Evolutionary conservation across 2,888 invertebrate species (phyloP).

Genomic region (Podabrus alpinus): DNA sequence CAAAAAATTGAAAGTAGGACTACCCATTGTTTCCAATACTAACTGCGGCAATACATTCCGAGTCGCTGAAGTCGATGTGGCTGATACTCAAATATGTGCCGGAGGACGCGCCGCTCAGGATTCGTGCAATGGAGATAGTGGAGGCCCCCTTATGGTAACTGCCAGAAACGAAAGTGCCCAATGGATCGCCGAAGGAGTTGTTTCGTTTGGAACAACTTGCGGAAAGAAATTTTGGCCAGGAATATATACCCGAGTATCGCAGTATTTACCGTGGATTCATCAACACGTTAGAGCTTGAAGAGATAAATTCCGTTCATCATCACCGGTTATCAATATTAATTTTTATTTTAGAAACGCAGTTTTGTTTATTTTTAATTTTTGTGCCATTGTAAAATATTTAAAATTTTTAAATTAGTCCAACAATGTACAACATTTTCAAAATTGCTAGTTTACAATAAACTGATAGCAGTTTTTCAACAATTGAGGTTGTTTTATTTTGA

Average conservation of each 20-base stretch:
- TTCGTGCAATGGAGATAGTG: slow-evolving; percentile 11
- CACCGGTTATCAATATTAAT: neutral
- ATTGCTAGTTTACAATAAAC: too few species aligned
- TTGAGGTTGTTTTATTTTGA: too few species aligned
- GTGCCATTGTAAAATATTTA: too few species aligned
- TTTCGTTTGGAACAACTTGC: neutral
- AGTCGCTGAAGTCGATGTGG: neutral
- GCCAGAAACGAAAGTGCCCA: neutral
- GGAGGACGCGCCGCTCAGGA: slow-evolving; percentile 48
- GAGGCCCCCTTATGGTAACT: slow-evolving; percentile 7
- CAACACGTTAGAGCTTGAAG: neutral
- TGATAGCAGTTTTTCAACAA: too few species aligned
- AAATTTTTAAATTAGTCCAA: too few species aligned
- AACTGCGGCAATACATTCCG: slow-evolving; percentile 45
- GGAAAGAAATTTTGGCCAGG: neutral
- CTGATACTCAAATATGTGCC: slow-evolving; percentile 9
- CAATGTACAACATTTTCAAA: too few species aligned
- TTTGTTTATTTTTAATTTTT: neutral
- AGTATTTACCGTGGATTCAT: neutral
- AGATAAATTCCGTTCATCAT: neutral
- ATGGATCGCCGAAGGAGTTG: slow-evolving; percentile 1
- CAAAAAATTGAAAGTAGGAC: neutral
- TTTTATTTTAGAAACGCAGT: too few species aligned
- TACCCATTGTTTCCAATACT: neutral
- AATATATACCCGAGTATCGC: neutral